Evolutionary conservation across 2,797 vertebrate species (phyloP).

Genomic region (Megaceryle alcyon): DNA sequence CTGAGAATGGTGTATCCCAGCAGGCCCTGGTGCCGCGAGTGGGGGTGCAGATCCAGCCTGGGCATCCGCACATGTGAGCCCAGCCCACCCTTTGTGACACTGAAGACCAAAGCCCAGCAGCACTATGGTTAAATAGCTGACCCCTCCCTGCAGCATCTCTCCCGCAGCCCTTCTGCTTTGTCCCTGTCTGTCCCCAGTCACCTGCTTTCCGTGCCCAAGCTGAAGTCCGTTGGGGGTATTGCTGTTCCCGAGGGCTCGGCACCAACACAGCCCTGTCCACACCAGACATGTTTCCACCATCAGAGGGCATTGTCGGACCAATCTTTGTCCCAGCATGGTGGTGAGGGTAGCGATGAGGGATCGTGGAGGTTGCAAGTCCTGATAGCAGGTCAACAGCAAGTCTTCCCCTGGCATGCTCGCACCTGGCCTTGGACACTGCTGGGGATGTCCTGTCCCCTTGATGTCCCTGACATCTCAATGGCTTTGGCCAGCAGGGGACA

Average conservation of each 20-base stretch:
- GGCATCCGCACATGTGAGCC: fast-evolving
- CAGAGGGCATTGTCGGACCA: slow-evolving; percentile 26
- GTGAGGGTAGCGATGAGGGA: fast-evolving
- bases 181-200: neutral
- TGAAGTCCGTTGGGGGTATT: neutral
- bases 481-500: neutral
- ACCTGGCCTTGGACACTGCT: neutral
- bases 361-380: neutral
- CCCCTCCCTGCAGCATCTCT: neutral
- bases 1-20: fast-evolving
- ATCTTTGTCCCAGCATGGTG: neutral
- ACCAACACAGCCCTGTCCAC: neutral
- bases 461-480: neutral
- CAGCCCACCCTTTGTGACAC: neutral
- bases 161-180: neutral
- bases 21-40: neutral
- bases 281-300: neutral
- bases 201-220: neutral
- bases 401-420: neutral
- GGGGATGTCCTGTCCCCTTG: neutral
- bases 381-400: neutral
- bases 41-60: neutral
- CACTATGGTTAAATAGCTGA: neutral
- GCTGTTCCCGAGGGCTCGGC: neutral
- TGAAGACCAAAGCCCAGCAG: neutral